These are phyloP conservation scores for Rhagonycha fulva DNA, from an alignment of 2,888 invertebrate genomes.

Conservation along the genomic window DNA sequence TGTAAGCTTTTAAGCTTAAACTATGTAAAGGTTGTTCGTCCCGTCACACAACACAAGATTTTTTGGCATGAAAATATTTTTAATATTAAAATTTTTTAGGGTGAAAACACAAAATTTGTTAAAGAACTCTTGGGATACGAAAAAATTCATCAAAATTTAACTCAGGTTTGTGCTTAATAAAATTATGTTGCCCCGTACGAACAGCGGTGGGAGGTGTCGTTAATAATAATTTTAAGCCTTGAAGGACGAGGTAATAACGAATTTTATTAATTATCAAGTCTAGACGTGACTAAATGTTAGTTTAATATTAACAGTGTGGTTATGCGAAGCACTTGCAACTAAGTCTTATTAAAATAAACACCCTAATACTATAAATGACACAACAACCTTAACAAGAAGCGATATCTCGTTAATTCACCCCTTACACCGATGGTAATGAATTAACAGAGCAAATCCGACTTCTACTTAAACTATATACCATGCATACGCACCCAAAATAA, in stretches of 20 bases:
- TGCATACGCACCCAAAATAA: not conserved
- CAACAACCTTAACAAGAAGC: constrained; percentile 3
- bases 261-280: constrained; percentile 8
- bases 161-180: not conserved
- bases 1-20: not conserved
- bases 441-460: not conserved
- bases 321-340: not conserved
- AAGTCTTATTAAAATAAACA: not conserved
- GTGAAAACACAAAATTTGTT: not conserved
- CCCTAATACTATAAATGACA: not conserved
- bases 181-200: not conserved
- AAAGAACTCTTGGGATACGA: not conserved
- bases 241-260: not conserved
- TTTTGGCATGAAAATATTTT: not conserved
- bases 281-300: constrained; percentile 5
- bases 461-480: not conserved
- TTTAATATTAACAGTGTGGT: constrained; percentile 6
- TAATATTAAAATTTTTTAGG: not conserved
- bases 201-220: not conserved
- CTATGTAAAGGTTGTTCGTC: not conserved
- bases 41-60: not conserved
- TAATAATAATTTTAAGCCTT: constrained; percentile 6
- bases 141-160: not conserved
- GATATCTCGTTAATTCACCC: not conserved
- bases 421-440: not conserved